phyloP scores from a whole-genome alignment of 1,140 invertebrate genomes.

The Pseudachorutes palmiensis region DNA sequence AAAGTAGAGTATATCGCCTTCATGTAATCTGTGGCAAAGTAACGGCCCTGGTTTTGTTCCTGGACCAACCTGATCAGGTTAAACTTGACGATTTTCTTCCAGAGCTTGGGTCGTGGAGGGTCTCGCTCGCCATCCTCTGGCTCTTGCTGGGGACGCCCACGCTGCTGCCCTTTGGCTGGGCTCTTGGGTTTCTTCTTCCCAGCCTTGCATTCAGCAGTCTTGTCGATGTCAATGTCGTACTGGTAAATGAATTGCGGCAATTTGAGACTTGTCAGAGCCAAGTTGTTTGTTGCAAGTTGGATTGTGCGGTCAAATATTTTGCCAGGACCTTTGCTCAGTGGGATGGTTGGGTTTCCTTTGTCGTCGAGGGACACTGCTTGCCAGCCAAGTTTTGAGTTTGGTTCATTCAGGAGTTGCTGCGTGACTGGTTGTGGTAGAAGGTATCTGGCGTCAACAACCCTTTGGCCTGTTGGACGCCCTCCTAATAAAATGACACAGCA shows the following conservation, averaged over 20 bases:
- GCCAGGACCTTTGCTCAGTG: neutral
- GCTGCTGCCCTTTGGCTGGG: neutral
- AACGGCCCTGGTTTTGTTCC: neutral
- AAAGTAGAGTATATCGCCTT: neutral
- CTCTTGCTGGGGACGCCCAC: neutral
- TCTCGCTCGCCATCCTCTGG: neutral
- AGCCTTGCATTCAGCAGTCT: neutral
- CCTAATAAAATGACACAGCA: neutral
- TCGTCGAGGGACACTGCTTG: neutral
- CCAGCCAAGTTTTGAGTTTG: neutral
- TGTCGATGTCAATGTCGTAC: conserved; percentile 13
- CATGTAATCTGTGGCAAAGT: neutral
- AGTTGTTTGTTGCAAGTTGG: neutral
- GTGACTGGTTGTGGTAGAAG: no score
- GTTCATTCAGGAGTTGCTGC: neutral
- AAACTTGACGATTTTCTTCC: neutral
- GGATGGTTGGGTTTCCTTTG: neutral
- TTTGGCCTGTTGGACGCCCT: neutral
- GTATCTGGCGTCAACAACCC: neutral
- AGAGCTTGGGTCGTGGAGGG: neutral
- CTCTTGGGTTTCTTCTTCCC: neutral
- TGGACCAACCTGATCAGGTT: neutral
- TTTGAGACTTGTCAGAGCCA: neutral
- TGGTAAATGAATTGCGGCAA: neutral
- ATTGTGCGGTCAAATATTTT: neutral